A percentile compares a stretch with the other conserved stretches of the same genome.
Evolutionary conservation across 2,888 invertebrate species (phyloP).

Genomic region (Cordylochernes scorpioides): DNA sequence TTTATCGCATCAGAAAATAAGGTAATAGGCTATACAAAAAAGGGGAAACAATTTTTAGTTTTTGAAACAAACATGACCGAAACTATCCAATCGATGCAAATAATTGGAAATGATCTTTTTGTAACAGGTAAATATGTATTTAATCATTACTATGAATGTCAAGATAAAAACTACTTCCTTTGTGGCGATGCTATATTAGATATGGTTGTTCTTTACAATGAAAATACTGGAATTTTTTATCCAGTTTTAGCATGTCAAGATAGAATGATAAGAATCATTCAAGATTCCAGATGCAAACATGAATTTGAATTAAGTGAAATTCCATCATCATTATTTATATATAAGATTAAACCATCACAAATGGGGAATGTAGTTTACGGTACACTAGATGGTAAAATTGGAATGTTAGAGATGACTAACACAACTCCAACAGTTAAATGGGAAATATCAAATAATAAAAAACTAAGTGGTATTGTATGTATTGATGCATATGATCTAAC

Average conservation of each 20-base stretch:
- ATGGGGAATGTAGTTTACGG: slow-evolving; percentile 36
- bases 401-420: too few species aligned
- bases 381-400: slow-evolving; percentile 37
- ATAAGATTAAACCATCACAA: not conserved
- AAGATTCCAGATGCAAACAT: too few species aligned
- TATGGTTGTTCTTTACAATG: slow-evolving; percentile 32
- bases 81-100: slow-evolving; percentile 40
- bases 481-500: slow-evolving; percentile 32
- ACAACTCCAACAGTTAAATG: too few species aligned
- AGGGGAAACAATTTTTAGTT: slow-evolving; percentile 70
- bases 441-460: not conserved
- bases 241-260: slow-evolving; percentile 57
- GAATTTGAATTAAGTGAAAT: not conserved
- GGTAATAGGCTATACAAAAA: slow-evolving; percentile 63
- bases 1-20: slow-evolving; percentile 66
- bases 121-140: slow-evolving; percentile 40
- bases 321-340: not conserved
- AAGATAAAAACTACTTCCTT: slow-evolving; percentile 57
- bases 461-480: not conserved
- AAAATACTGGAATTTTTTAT: slow-evolving; percentile 19
- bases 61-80: slow-evolving; percentile 82
- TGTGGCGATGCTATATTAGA: slow-evolving; percentile 69
- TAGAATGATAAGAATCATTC: slow-evolving; percentile 42
- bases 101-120: slow-evolving; percentile 56
- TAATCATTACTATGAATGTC: slow-evolving; percentile 66